Conservation (phyloP, 2,888 invertebrate species). For the Xestia c-nigrum region DNA sequence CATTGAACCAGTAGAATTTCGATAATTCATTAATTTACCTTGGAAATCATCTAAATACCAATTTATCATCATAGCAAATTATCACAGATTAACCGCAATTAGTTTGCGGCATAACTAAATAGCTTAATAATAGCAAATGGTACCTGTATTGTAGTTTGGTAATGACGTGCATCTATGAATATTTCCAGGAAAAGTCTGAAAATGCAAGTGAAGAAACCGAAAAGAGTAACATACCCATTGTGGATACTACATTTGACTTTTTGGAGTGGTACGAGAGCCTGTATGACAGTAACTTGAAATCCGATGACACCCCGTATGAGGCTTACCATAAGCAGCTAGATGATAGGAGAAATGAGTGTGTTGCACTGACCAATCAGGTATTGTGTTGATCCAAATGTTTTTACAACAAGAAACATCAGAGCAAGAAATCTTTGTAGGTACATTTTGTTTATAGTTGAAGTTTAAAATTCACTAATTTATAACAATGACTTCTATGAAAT, state of each 20-base stretch:
- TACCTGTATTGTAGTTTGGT: neutral
- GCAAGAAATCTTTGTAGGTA: neutral
- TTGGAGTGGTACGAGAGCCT: conserved; percentile 94
- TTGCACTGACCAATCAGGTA: conserved; percentile 92
- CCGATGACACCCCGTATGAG: conserved; percentile 93
- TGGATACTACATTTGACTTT: conserved; percentile 93
- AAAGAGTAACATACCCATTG: conserved; percentile 72
- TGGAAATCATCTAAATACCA: neutral
- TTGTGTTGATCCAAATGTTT: neutral
- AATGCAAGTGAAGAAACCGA: conserved; percentile 60
- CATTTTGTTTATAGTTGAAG: neutral
- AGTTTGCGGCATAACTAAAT: neutral
- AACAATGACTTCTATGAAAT: neutral
- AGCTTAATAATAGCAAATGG: neutral
- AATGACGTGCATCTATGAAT: conserved; percentile 12
- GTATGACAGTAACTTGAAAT: conserved; percentile 93
- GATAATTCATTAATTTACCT: neutral
- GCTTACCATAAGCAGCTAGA: conserved; percentile 93
- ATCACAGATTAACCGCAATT: too few species aligned
- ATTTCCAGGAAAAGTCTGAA: conserved; percentile 66
- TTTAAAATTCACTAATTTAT: neutral
- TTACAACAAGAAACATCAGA: neutral
- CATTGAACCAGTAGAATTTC: too few species aligned
- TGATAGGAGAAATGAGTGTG: conserved; percentile 92
- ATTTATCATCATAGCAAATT: neutral